Conservation (phyloP, 2,113 vertebrate species). For the Sula dactylatra region DNA sequence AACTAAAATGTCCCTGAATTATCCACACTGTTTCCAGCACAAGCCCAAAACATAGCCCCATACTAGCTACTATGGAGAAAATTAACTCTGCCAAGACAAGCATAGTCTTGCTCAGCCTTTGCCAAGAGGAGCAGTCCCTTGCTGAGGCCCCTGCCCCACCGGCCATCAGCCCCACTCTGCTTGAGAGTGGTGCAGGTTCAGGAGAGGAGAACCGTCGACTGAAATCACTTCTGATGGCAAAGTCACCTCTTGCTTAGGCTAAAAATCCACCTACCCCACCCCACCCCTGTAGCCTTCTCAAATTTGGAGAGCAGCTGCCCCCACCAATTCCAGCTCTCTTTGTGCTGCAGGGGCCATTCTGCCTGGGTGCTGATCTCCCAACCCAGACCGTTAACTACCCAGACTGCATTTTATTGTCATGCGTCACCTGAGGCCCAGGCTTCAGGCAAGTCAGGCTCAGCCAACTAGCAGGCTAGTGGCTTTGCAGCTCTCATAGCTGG, state of each 20-base stretch:
- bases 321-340: not conserved
- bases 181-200: fast-evolving
- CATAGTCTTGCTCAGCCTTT: not conserved
- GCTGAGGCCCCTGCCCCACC: not conserved
- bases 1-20: not conserved
- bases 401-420: not conserved
- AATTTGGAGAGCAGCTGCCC: not conserved
- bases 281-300: not conserved
- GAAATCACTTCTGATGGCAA: not conserved
- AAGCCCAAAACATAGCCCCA: not conserved
- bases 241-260: not conserved
- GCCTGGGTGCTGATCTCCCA: fast-evolving
- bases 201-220: fast-evolving
- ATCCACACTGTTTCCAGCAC: not conserved
- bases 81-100: not conserved
- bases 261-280: not conserved
- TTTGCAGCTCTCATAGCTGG: not conserved
- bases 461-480: not conserved
- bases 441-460: not conserved
- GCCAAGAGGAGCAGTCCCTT: not conserved
- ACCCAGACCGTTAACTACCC: no score
- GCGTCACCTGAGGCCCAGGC: not conserved
- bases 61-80: not conserved
- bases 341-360: not conserved
- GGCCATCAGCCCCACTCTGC: fast-evolving